Conservation (phyloP, 2,888 invertebrate species). For the Nipponacmea schrenckii region DNA sequence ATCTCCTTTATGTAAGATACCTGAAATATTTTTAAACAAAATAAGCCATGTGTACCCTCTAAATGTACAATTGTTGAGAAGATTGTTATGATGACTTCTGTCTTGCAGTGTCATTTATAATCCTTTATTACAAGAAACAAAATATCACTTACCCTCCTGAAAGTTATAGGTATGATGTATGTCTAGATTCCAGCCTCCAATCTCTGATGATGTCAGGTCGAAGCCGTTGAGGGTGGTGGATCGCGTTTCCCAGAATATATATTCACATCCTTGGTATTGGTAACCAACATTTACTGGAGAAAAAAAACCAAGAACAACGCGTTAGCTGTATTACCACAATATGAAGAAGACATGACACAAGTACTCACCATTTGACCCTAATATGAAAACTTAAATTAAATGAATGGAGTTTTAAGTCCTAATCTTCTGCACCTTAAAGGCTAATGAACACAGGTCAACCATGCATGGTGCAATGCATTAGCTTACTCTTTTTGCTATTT, state of each 20-base stretch:
- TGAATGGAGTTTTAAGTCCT: too few relatives aligned
- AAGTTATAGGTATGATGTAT: constrained; percentile 99
- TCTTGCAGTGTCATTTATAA: too few relatives aligned
- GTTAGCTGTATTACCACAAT: too few relatives aligned
- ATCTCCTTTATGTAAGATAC: constrained; percentile 96
- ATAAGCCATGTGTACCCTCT: not conserved
- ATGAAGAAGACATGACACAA: too few relatives aligned
- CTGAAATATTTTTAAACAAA: constrained; percentile 68
- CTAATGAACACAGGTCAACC: too few relatives aligned
- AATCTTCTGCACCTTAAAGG: too few relatives aligned
- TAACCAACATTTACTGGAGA: constrained; percentile 82
- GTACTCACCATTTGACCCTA: too few relatives aligned
- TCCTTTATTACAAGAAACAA: not conserved
- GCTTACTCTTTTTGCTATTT: too few relatives aligned
- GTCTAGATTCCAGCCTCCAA: constrained; percentile 97
- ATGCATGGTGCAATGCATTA: too few relatives aligned
- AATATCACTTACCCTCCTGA: constrained; percentile 81
- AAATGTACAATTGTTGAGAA: not conserved
- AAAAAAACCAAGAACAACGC: constrained; percentile 14
- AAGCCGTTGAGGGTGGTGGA: constrained; percentile 93
- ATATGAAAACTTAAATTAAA: too few relatives aligned
- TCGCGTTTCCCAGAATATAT: constrained; percentile 93
- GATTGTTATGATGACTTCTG: too few relatives aligned
- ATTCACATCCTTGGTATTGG: constrained; percentile 87
- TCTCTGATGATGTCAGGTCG: constrained; percentile 95